Evolutionary conservation across 2,888 invertebrate species (phyloP).

Genomic region (Ophioninae sp.): DNA sequence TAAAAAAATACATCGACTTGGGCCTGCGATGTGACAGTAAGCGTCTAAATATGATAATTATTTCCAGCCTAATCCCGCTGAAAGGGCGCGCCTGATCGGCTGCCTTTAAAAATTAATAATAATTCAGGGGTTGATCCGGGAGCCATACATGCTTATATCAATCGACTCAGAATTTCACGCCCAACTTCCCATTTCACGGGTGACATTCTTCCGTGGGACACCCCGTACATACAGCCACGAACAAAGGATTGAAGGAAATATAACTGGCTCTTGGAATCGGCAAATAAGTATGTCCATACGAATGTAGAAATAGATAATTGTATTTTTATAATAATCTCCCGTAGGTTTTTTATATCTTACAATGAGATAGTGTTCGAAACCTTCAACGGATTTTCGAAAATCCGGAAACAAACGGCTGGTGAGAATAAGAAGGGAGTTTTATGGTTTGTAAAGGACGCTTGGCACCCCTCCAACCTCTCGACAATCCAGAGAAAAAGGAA

Average conservation of each 20-base stretch:
- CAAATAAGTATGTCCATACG: slow-evolving; percentile 26
- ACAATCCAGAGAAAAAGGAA: slow-evolving; percentile 20
- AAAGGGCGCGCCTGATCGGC: too few species aligned
- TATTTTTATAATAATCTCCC: slow-evolving; percentile 27
- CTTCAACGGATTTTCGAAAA: slow-evolving; percentile 15
- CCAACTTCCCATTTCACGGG: too few species aligned
- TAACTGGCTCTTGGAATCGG: not conserved
- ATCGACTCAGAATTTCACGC: too few species aligned
- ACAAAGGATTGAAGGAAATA: slow-evolving; percentile 27
- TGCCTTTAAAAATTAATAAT: too few species aligned
- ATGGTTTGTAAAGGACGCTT: slow-evolving; percentile 71
- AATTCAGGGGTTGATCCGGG: too few species aligned
- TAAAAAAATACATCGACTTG: too few species aligned
- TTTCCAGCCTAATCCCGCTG: too few species aligned
- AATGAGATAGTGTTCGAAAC: not conserved
- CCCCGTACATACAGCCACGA: slow-evolving; percentile 13
- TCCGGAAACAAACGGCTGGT: slow-evolving; percentile 34
- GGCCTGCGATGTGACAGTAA: too few species aligned
- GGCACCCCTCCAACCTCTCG: slow-evolving; percentile 71
- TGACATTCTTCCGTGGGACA: not conserved
- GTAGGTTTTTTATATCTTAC: slow-evolving; percentile 17
- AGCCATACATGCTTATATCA: too few species aligned
- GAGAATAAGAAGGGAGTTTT: slow-evolving; percentile 57
- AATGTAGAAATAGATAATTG: slow-evolving; percentile 38
- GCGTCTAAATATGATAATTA: too few species aligned